These are phyloP conservation scores for Garrulus glandarius DNA, from an alignment of 2,797 vertebrate species.

Conservation along the genomic window DNA sequence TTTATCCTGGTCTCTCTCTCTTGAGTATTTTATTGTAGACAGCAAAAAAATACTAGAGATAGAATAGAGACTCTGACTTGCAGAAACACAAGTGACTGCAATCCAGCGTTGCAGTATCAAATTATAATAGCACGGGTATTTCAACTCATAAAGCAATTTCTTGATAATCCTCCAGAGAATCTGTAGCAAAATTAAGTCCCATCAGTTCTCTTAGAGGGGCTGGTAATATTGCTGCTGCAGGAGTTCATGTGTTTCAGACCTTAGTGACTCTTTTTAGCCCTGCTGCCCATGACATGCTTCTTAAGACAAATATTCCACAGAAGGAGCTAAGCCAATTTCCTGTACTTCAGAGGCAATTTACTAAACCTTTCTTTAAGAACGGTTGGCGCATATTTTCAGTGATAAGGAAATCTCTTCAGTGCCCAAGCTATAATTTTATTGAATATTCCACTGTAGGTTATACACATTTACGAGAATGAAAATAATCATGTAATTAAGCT, in stretches of 20 bases:
- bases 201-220: not conserved
- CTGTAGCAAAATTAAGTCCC: not conserved
- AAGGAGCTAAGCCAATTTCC: conserved; percentile 23
- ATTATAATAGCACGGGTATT: conserved; percentile 18
- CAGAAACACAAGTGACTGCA: not conserved
- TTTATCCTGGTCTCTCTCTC: not conserved
- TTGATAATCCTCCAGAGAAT: conserved; percentile 4
- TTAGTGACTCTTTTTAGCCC: not conserved
- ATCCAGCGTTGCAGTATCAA: not conserved
- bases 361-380: conserved; percentile 7
- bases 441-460: conserved; percentile 20
- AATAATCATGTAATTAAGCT: conserved; percentile 39
- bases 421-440: conserved; percentile 3
- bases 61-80: not conserved
- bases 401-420: conserved; percentile 15
- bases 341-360: conserved; percentile 19
- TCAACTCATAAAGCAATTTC: conserved; percentile 23
- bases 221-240: not conserved
- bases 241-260: not conserved
- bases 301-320: conserved; percentile 12
- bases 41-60: not conserved
- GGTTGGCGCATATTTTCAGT: not conserved
- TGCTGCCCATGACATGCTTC: not conserved
- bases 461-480: not conserved
- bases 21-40: not conserved